phyloP scores from a whole-genome alignment of 2,888 invertebrate species.

The Anthophora plumipes region DNA sequence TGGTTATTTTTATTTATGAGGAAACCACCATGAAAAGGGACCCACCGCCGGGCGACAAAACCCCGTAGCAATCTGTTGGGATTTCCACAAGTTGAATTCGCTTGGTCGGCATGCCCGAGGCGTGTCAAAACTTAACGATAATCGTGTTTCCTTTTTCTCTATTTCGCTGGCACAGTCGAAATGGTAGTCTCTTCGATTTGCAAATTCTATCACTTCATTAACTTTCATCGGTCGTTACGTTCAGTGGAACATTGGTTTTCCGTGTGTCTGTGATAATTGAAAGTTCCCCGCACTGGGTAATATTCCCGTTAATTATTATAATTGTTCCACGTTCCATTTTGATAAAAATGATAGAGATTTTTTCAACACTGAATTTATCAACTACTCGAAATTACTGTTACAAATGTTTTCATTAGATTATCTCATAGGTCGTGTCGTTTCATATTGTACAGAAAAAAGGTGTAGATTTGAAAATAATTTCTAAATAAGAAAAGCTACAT shows the following conservation, averaged over 20 bases:
- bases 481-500: too few relatives aligned
- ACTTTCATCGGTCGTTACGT: constrained; percentile 35
- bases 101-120: constrained; percentile 74
- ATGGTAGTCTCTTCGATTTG: constrained; percentile 46
- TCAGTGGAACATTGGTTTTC: constrained; percentile 9
- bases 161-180: constrained; percentile 2
- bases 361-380: too few relatives aligned
- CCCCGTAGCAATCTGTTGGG: constrained; percentile 80
- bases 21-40: constrained; percentile 84
- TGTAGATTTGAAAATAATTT: too few relatives aligned
- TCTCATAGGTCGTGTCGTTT: too few relatives aligned
- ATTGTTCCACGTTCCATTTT: not conserved
- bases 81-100: constrained; percentile 83
- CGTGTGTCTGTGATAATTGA: constrained; percentile 36
- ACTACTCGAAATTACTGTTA: too few relatives aligned
- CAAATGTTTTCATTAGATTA: too few relatives aligned
- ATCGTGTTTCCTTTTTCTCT: constrained; percentile 71
- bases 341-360: too few relatives aligned
- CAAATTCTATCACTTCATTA: constrained; percentile 55
- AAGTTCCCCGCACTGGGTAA: constrained; percentile 34
- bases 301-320: constrained; percentile 21
- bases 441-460: too few relatives aligned
- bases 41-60: constrained; percentile 73
- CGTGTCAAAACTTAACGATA: constrained; percentile 75
- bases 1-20: constrained; percentile 85